Evolutionary conservation across 1,140 invertebrate genomes (phyloP), one percentile per base, ranked within the genome.

Genomic region (Drosophila athabasca): DNA sequence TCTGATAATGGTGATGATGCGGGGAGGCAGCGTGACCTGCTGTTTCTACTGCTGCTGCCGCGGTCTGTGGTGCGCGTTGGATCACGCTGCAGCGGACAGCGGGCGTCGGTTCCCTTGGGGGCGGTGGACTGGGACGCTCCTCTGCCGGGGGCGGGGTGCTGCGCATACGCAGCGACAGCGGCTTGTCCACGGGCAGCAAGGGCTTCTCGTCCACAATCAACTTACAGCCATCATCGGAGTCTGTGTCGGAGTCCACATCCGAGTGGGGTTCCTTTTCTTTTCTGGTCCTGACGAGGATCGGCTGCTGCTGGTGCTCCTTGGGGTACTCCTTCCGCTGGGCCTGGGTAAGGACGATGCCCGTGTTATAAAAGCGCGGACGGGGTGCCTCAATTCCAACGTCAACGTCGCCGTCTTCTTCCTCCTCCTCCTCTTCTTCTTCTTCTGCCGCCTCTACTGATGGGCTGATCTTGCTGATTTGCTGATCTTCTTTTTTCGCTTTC

Each of bases 241-340:
- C 81, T 39, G 60, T 59, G 6, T 71, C 68, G 19, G 59, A 55
- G 41, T 64, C 62, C 13, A 49, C 26, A 35, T 62, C 50, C 17
- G 66, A 64, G 6, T 44, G 46, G 15, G 39, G 35, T 13, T 39
- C 35, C 35, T 39, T 39, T 39, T 39, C 35, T 39, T 55, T 31
- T 57, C 24, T 49, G 55, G 43, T 46, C 44, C 79, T 41, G 65
- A 46, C 39, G 29, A 43, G 44, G 64, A 46, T 48, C 43, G 57
- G 45, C 50, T 50, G 44, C 6, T 50, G 24, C 46, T 35, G 24
- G 6, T 67, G 64, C 52, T 58, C 46, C 26, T 66, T 51, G 35
- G 95, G 93, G 90, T 96, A 96, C 82, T 96, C 95, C 92, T 96
- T 96, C 61, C 95, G 93, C 92, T 96, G 95, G 3, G 95, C 95